Evolutionary conservation across 2,888 invertebrate species (phyloP), one percentile per base, ranked within the genome.

Genomic region (Synanthedon myopaeformis): DNA sequence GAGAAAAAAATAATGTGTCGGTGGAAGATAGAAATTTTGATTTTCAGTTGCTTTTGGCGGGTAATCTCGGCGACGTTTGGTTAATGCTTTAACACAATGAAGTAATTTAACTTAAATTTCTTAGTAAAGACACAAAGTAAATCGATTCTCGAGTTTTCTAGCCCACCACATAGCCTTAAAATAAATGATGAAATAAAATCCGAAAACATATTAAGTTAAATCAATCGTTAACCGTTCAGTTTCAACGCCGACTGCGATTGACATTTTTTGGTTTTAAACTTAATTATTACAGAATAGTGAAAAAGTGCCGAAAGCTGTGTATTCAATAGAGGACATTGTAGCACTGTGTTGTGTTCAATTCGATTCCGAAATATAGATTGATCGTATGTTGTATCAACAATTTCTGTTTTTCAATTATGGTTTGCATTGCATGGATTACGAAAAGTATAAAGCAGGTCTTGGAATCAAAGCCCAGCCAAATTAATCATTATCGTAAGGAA

Each of bases 261-360:
- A 82, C 85, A 68, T 75, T 75, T 80, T 81, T 78, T 76, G 84
- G 85, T 84, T 82, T 76, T 72, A 70, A 76, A 79, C 81, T 85
- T 86, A 78, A 86, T 85, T 81, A 83, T 82, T 72, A 78, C 76
- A 79, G 81, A 81, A 80, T 74, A 69, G 69, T 70, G 76, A 79
- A 82, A 80, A 81, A 76, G 69, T 74, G 58, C 55, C 42, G 49
- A 41, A 14, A 17, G 11, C n/a, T 17, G 12, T 23, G 14, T 13
- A 17, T 23, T 49, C 49, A 49, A 17, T 49, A 4, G 49, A n/a
- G 45, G 13, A 13, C 13, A 45, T 12, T 45, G 45, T 13, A 45
- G 45, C 4, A 14, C 10, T 35, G 35, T 35, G 13, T n/a, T n/a
- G 45, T 45, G 14, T n/a, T 45, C 45, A 45, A 45, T 45, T 45